Base-by-base conservation (phyloP, 2,113 vertebrate species). In the Datnioides undecimradiatus region DNA sequence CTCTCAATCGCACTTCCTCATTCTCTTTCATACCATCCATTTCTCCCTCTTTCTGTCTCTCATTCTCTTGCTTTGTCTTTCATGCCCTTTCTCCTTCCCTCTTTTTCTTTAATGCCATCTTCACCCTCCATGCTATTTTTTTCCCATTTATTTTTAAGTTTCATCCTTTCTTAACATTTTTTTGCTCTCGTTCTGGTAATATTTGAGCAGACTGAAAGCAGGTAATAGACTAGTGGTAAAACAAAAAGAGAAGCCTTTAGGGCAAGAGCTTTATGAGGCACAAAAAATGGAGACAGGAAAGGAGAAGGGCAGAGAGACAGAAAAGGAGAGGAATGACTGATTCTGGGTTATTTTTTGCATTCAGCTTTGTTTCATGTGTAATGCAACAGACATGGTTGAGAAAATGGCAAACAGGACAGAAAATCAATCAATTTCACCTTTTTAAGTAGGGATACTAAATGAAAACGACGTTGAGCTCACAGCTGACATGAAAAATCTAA, bases 341-440 rank as follows among this genome's bases (percentile, higher is more conserved):
- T 67, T 68, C 38, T 49, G 29, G 54, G 36, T 71, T 71, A 59
- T 73, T 78, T 54, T 82, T 74, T 85, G n/a, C n/a, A n/a, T n/a
- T n/a, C n/a, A n/a, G n/a, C 51, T 77, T 7, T 6, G 38, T 21
- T 54, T 70, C 49, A 63, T 79, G 19, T 58, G 76, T 62, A 45
- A 57, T 63, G 19, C 29, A 66, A 63, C 72, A 48, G 36, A 8
- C 55, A 48, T 33, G 41, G 33, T 31, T 31, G 41, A 62, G 45
- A 69, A 11, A 58, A 65, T 33, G 34, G 27, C 27, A 59, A 82
- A 48, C 46, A 49, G 40, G 73, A 77, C 49, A 73, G 60, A 64
- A 79, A 84, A 83, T 87, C 82, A 63, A 82, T 88, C 2, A 41
- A 9, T 62, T 79, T 67, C 46, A 68, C 31, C 59, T 78, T 83